Evolutionary conservation across 2,113 vertebrate species (phyloP).

Genomic region (Sprattus sprattus): DNA sequence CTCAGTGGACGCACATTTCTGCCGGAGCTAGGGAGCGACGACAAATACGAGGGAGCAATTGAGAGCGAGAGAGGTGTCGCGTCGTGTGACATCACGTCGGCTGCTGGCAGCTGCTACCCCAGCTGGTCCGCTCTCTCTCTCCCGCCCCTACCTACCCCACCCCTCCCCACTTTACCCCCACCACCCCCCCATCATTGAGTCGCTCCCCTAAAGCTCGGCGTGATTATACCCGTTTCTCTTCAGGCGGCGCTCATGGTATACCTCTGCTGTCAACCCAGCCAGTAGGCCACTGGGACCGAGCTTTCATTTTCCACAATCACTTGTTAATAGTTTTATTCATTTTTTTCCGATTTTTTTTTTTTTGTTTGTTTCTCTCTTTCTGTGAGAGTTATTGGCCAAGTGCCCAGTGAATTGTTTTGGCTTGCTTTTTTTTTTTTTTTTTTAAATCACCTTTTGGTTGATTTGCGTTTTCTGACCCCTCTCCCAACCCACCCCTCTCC

Average conservation of each 20-base stretch:
- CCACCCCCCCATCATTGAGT: background rate
- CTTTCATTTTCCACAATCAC: background rate
- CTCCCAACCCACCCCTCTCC: background rate
- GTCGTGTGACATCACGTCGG: conserved; percentile 53
- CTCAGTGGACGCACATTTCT: conserved; percentile 67
- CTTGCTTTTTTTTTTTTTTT: conserved; percentile 59
- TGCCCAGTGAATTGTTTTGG: conserved; percentile 36
- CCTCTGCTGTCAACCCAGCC: background rate
- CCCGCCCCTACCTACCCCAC: background rate
- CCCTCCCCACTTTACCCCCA: background rate
- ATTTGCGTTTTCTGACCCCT: conserved; percentile 37
- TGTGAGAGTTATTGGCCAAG: conserved; percentile 26
- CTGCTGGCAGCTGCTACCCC: background rate
- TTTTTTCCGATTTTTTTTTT: conserved; percentile 43
- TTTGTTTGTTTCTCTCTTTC: background rate
- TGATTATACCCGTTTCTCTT: background rate
- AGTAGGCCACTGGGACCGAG: background rate
- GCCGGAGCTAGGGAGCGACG: conserved; percentile 58
- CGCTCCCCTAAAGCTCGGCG: background rate
- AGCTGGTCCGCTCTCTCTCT: conserved; percentile 10
- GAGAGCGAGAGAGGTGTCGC: conserved; percentile 60
- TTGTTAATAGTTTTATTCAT: conserved; percentile 17
- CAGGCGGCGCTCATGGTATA: background rate
- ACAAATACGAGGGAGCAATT: conserved; percentile 39
- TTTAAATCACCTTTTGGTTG: conserved; percentile 43